Conservation (phyloP, 2,113 vertebrate species). For the Leiothrix lutea region DNA sequence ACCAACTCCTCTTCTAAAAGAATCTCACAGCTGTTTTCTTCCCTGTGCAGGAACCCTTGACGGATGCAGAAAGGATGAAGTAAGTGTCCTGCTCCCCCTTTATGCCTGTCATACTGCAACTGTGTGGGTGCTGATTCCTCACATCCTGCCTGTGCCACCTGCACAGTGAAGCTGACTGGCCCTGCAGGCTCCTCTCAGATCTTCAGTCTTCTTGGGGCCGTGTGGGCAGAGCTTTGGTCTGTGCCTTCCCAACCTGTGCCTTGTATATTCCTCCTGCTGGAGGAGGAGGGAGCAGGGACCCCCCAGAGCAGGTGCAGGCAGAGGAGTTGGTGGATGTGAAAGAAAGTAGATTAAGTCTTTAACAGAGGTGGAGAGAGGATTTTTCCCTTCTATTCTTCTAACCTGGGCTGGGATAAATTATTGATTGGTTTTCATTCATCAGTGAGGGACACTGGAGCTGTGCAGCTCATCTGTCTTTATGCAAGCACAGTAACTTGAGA, state of each 20-base stretch:
- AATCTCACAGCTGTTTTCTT: conserved; percentile 58
- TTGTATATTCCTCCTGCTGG: neutral
- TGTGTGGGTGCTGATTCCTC: neutral
- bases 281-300: neutral
- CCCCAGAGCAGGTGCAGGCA: neutral
- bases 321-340: neutral
- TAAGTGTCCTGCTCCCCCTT: conserved; percentile 71
- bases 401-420: conserved; percentile 34
- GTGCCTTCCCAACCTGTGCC: neutral
- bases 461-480: neutral
- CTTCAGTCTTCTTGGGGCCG: neutral
- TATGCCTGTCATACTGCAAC: neutral
- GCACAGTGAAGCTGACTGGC: neutral
- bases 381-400: neutral
- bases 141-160: neutral
- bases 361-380: neutral
- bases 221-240: conserved; percentile 2
- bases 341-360: neutral
- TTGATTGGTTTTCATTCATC: conserved; percentile 29
- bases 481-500: neutral
- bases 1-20: neutral
- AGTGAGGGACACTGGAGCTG: conserved; percentile 1
- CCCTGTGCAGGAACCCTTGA: conserved; percentile 82
- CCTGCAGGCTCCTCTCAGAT: neutral
- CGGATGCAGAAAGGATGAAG: conserved; percentile 91